Percentiles rank a stretch among this genome's conserved stretches.
phyloP scores from a whole-genome alignment of 2,888 invertebrate species.

The Mythimna ferrago region DNA sequence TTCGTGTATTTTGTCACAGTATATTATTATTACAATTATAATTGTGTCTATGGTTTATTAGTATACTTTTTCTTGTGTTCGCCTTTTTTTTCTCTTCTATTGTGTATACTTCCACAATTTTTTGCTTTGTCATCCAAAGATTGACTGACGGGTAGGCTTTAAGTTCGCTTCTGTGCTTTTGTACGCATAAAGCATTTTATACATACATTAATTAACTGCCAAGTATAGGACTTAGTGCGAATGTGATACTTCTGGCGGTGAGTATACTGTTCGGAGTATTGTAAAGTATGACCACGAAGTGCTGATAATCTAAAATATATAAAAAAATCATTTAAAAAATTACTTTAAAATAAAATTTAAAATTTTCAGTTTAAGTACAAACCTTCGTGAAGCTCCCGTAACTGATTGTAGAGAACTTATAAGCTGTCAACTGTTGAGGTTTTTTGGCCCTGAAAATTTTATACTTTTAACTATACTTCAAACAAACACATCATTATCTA shows the following conservation, averaged over 20 bases:
- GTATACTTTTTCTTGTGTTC: too few species aligned
- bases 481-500: not conserved
- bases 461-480: not conserved
- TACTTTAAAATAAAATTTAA: not conserved
- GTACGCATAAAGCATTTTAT: too few species aligned
- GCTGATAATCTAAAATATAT: constrained; percentile 82
- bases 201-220: not conserved
- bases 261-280: constrained; percentile 81
- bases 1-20: too few species aligned
- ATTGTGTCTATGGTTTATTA: too few species aligned
- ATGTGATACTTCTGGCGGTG: constrained; percentile 64
- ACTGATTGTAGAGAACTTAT: constrained; percentile 83
- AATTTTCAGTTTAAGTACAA: constrained; percentile 5
- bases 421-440: constrained; percentile 80
- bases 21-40: too few species aligned
- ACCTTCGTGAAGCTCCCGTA: constrained; percentile 84
- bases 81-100: too few species aligned
- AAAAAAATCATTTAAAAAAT: not conserved
- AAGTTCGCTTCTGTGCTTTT: too few species aligned
- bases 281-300: constrained; percentile 88
- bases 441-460: constrained; percentile 74
- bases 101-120: too few species aligned
- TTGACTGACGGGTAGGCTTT: too few species aligned
- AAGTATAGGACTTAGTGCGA: constrained; percentile 49
- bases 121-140: too few species aligned